Evolutionary conservation across 2,797 vertebrate species (phyloP), one percentile per base, ranked within the genome.

Genomic region (Ctenopoma kingsleyae): DNA sequence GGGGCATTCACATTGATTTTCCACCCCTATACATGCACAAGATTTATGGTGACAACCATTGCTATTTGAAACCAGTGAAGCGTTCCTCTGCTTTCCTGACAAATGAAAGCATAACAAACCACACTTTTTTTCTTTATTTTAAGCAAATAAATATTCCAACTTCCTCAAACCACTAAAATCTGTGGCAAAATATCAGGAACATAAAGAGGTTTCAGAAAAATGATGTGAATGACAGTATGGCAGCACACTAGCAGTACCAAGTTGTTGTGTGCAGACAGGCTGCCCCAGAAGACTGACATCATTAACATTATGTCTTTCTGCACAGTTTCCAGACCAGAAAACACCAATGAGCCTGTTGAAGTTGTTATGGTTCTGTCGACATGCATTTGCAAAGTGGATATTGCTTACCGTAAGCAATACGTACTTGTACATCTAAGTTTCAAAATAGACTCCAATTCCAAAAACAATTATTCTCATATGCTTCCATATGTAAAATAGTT

Each of bases 11-110:
- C 7, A 0, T 25, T 63, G 51, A 74, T 87, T 92, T 94, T 91
- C 91, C 83, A 79, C 69, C 83, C 82, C 75, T 84, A 74, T 90
- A 90, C 78, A 86, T 89, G 79, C 81, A 58, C 52, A 16, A 25
- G 79, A 91, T 92, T 93, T 91, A 93, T 90, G 89, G 85, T 93
- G 90, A 93, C 91, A 93, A 89, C 87, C 52, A 76, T 89, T 93
- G 86, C 90, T 91, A 83, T 91, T 93, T 91, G 88, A 80, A 90
- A 82, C 75, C 70, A 74, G 71, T 27, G 41, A 85, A 85, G 82
- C 17, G n/a, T 82, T 89, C 79, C 68, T 61, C 68, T 19, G 61
- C 68, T 87, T 81, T 89, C 54, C 81, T 84, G 68, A 89, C 75
- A 89, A 88, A 90, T 83, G 74, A 81, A 91, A 93, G 80, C 83